Evolutionary conservation across 2,888 invertebrate species (phyloP).

Genomic region (Calameuta pallipes): DNA sequence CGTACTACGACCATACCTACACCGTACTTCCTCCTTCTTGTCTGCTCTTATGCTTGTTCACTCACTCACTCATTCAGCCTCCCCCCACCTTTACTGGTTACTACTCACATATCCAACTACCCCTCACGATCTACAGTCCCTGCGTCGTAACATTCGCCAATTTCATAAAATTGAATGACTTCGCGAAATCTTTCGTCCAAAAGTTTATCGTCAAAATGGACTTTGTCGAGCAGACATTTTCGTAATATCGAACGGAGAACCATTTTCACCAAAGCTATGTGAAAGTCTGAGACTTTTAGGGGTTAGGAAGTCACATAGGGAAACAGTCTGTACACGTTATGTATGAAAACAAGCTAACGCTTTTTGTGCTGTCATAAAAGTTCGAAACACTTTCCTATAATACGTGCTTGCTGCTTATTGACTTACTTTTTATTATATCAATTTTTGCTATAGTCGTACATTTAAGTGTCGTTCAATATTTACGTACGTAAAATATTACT

Average conservation of each 20-base stretch:
- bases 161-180: conserved; percentile 42
- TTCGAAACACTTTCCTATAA: neutral
- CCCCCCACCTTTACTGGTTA: neutral
- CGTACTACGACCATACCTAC: conserved; percentile 25
- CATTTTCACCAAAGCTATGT: neutral
- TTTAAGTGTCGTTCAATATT: too few relatives aligned
- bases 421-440: too few relatives aligned
- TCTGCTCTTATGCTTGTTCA: conserved; percentile 3
- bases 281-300: neutral
- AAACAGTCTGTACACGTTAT: neutral
- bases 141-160: conserved; percentile 30
- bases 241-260: neutral
- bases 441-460: too few relatives aligned
- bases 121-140: neutral
- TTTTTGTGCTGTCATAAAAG: neutral
- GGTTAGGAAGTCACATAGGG: neutral
- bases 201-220: neutral
- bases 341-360: neutral
- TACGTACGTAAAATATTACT: too few relatives aligned
- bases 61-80: neutral
- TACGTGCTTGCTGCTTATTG: too few relatives aligned
- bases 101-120: neutral
- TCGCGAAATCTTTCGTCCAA: conserved; percentile 14
- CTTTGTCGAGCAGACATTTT: neutral
- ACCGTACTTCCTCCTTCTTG: neutral